phyloP scores from a whole-genome alignment of 2,797 vertebrate species.

The Amblyraja radiata region DNA sequence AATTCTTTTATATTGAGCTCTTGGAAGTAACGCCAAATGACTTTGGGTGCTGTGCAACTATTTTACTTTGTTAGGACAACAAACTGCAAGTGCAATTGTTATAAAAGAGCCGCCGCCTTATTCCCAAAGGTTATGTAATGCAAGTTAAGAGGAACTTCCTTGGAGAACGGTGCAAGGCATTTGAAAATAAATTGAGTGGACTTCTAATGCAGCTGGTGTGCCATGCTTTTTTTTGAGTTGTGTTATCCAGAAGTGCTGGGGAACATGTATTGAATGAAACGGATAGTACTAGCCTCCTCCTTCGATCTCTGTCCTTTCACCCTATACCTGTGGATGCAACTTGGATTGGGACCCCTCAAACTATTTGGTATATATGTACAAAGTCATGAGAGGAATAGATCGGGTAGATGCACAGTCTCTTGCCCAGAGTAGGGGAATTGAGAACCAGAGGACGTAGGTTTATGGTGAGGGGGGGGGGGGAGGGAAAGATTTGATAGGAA shows the following conservation, averaged over 20 bases:
- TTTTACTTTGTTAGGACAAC: neutral
- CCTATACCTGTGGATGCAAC: neutral
- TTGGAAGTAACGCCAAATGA: neutral
- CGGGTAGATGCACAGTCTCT: no score
- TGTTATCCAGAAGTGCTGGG: neutral
- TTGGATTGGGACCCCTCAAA: neutral
- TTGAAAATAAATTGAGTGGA: neutral
- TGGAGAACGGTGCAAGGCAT: neutral
- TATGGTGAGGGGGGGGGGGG: no score
- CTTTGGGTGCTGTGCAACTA: conserved; percentile 20
- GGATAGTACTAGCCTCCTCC: neutral
- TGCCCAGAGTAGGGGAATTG: no score
- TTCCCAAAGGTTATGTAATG: neutral
- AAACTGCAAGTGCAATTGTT: neutral
- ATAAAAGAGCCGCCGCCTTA: neutral
- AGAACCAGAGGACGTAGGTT: no score
- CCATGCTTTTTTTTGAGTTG: neutral
- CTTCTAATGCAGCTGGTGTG: neutral
- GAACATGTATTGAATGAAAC: neutral
- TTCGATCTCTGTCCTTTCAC: no score
- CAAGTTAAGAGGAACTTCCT: neutral
- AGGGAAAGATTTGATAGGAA: no score
- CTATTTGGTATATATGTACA: neutral
- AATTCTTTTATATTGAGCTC: neutral
- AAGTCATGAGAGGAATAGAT: no score